Percentiles rank a stretch among this genome's conserved stretches.
Conservation (phyloP, 2,888 invertebrate species). For the Trachelus tabidus region DNA sequence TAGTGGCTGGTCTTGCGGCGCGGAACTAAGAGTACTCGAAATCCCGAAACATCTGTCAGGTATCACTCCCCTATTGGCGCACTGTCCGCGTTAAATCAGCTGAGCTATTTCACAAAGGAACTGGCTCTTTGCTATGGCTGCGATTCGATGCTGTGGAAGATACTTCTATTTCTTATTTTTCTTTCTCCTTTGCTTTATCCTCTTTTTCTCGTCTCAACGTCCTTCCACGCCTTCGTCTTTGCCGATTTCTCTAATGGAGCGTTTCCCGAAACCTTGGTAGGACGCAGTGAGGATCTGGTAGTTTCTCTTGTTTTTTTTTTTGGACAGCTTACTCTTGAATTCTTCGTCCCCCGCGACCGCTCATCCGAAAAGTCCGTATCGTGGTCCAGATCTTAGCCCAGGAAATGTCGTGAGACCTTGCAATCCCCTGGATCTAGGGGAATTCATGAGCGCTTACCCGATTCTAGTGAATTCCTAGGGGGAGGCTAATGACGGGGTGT, state of each 20-base stretch:
- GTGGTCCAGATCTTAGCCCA: not conserved
- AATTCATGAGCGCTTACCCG: not conserved
- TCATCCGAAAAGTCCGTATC: not conserved
- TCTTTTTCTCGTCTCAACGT: not conserved
- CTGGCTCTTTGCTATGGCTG: slow-evolving; percentile 4
- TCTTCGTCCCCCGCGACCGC: not conserved
- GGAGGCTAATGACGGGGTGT: not conserved
- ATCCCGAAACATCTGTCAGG: slow-evolving; percentile 61
- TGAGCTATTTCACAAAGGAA: slow-evolving; percentile 52
- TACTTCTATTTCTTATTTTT: not conserved
- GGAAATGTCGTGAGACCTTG: not conserved
- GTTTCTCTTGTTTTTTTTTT: not conserved
- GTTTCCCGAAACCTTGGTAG: not conserved
- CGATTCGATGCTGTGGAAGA: slow-evolving; percentile 1
- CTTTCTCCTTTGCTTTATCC: not conserved
- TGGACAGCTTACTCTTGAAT: not conserved
- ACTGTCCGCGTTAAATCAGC: slow-evolving; percentile 62
- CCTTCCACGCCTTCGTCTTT: not conserved
- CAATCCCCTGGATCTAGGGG: not conserved
- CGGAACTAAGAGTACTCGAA: slow-evolving; percentile 33
- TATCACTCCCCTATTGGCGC: slow-evolving; percentile 55
- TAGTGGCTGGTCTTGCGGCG: slow-evolving; percentile 49
- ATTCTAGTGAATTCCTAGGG: not conserved
- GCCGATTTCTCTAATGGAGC: not conserved
- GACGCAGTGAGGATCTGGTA: not conserved